Evolutionary conservation across 2,113 vertebrate genomes (phyloP).

Genomic region (Triplophysa rosa): DNA sequence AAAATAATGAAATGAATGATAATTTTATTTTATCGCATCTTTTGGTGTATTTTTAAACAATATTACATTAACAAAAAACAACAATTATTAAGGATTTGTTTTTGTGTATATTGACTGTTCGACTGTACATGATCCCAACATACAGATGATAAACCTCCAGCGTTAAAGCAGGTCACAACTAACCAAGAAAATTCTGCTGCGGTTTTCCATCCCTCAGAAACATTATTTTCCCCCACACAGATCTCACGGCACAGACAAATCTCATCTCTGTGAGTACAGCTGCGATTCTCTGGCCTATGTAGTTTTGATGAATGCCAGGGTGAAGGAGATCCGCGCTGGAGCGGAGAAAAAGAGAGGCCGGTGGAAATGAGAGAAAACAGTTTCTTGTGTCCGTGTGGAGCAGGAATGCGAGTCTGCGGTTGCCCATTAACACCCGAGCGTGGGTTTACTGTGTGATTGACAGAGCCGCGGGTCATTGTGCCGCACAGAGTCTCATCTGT

Average conservation of each 20-base stretch:
- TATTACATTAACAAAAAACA: no score
- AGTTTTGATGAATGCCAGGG: slow-evolving; percentile 69
- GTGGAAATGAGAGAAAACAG: background rate
- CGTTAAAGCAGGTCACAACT: background rate
- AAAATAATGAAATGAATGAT: no score
- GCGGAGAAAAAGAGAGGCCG: background rate
- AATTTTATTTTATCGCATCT: no score
- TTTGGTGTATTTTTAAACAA: no score
- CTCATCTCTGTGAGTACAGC: background rate
- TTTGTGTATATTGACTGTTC: no score
- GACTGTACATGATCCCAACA: no score
- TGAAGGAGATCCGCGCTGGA: slow-evolving; percentile 55
- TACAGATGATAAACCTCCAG: background rate
- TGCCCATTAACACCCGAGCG: slow-evolving; percentile 68
- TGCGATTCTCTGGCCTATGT: slow-evolving; percentile 47
- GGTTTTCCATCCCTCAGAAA: background rate
- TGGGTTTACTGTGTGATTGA: slow-evolving; percentile 65
- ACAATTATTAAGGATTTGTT: no score
- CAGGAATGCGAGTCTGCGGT: slow-evolving; percentile 63
- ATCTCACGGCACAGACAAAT: background rate
- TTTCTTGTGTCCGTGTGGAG: background rate
- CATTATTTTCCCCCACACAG: background rate
- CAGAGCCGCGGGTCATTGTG: slow-evolving; percentile 69
- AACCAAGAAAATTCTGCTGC: background rate
- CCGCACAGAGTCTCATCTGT: slow-evolving; percentile 80